Percentiles rank a stretch among this genome's conserved stretches.
These are phyloP conservation scores for Gobio gobio DNA, from an alignment of 2,113 vertebrate genomes.

Conservation along the genomic window DNA sequence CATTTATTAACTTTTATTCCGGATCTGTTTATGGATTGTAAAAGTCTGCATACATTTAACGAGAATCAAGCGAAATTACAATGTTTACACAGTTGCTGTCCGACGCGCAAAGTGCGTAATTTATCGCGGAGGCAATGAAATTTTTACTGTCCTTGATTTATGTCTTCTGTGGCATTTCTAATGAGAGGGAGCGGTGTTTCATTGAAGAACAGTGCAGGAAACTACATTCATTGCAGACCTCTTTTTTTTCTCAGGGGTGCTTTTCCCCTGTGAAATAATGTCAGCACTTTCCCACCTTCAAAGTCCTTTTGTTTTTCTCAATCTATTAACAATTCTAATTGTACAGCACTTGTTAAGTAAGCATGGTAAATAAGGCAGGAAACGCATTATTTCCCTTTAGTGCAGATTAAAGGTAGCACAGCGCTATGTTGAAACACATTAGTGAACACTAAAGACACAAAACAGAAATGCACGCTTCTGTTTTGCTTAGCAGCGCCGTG, in stretches of 20 bases:
- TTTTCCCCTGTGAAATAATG: slow-evolving; percentile 98
- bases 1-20: slow-evolving; percentile 99
- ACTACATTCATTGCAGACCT: slow-evolving; percentile 94
- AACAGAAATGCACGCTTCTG: slow-evolving; percentile 74
- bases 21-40: slow-evolving; percentile 99
- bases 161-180: slow-evolving; percentile 97
- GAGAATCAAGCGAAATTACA: slow-evolving; percentile 98
- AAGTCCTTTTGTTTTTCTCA: slow-evolving; percentile 98
- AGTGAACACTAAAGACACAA: slow-evolving; percentile 78
- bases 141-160: slow-evolving; percentile 99
- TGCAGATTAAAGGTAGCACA: slow-evolving; percentile 86
- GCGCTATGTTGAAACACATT: slow-evolving; percentile 74
- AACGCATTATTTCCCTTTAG: slow-evolving; percentile 96
- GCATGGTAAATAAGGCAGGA: slow-evolving; percentile 97
- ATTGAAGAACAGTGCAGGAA: slow-evolving; percentile 95
- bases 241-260: slow-evolving; percentile 83
- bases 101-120: slow-evolving; percentile 96
- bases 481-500: slow-evolving; percentile 73
- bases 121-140: slow-evolving; percentile 99
- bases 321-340: slow-evolving; percentile 99
- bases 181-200: slow-evolving; percentile 93
- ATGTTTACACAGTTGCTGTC: slow-evolving; percentile 99
- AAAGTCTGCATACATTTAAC: slow-evolving; percentile 99
- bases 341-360: slow-evolving; percentile 96
- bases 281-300: slow-evolving; percentile 99